phyloP scores from a whole-genome alignment of 2,113 vertebrate genomes.

The Drymodes brunneopygia region DNA sequence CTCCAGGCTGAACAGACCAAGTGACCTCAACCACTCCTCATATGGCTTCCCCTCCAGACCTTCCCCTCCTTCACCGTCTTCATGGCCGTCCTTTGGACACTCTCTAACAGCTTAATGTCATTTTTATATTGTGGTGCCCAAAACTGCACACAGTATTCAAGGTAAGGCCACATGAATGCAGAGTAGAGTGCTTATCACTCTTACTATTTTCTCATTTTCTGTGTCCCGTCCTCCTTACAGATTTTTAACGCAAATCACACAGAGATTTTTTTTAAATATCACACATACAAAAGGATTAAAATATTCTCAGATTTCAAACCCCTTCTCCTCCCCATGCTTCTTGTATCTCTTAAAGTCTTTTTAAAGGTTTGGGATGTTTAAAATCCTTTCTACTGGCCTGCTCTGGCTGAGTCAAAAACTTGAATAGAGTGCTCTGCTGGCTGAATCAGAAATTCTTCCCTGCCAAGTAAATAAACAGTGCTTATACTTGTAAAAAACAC shows the following conservation, averaged over 20 bases:
- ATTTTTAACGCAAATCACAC: neutral
- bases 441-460: neutral
- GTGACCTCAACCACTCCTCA: neutral
- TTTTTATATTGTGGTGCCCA: neutral
- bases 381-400: neutral
- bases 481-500: neutral
- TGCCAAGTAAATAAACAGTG: neutral
- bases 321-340: neutral
- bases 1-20: neutral
- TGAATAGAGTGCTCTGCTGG: neutral
- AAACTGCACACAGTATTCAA: neutral
- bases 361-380: neutral
- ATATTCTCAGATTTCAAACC: neutral
- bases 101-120: neutral
- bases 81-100: neutral
- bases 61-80: neutral
- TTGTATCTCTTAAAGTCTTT: neutral
- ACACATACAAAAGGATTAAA: neutral
- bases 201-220: neutral
- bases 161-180: neutral
- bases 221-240: neutral
- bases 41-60: fast-evolving
- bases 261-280: neutral
- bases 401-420: neutral
- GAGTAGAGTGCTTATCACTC: neutral